These are phyloP conservation scores for Pao palembangensis DNA, from an alignment of 2,113 vertebrate species.

Conservation along the genomic window DNA sequence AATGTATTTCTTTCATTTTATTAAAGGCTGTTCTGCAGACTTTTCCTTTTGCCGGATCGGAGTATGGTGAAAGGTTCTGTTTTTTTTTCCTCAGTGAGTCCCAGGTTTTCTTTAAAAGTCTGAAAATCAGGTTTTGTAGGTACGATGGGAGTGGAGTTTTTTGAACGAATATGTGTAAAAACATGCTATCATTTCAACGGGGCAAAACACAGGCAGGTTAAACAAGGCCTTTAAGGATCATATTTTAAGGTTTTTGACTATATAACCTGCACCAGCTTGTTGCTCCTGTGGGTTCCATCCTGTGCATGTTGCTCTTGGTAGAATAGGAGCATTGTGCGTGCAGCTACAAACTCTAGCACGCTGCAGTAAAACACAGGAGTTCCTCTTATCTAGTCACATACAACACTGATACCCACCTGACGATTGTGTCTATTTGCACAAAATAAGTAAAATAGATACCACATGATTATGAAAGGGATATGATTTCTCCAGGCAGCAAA, in stretches of 20 bases:
- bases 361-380: neutral
- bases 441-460: neutral
- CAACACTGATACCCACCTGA: neutral
- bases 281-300: neutral
- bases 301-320: too few species aligned
- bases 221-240: neutral
- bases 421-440: neutral
- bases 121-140: too few species aligned
- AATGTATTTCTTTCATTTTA: too few species aligned
- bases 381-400: neutral
- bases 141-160: too few species aligned
- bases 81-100: too few species aligned
- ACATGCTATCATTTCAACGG: neutral
- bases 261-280: too few species aligned
- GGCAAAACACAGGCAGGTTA: neutral
- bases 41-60: too few species aligned
- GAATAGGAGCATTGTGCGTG: neutral
- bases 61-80: neutral
- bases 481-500: neutral
- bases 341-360: neutral
- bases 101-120: too few species aligned
- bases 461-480: neutral
- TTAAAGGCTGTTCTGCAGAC: too few species aligned
- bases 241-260: too few species aligned
- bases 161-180: too few species aligned